These are phyloP conservation scores for Xenops minutus DNA, from an alignment of 2,797 vertebrate species.

Conservation along the genomic window DNA sequence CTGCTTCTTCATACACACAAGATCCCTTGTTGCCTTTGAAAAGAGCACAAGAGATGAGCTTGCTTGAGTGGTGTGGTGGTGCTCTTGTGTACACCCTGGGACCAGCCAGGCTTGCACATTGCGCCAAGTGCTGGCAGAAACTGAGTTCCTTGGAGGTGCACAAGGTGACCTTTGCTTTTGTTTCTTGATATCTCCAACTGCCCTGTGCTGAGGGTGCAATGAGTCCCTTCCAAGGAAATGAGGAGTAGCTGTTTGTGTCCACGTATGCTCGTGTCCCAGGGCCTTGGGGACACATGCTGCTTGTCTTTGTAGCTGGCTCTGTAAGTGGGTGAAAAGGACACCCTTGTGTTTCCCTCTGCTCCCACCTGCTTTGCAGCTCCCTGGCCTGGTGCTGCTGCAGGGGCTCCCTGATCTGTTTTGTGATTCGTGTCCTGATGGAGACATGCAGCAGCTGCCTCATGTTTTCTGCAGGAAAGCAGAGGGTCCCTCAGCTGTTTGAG, in stretches of 20 bases:
- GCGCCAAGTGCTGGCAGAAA: neutral
- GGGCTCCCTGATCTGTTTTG: slow-evolving; percentile 50
- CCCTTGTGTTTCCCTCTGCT: neutral
- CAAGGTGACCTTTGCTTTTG: neutral
- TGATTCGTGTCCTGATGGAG: slow-evolving; percentile 50
- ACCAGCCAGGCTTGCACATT: neutral
- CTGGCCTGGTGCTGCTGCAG: slow-evolving; percentile 46
- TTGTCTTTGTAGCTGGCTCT: neutral
- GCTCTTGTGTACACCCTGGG: neutral
- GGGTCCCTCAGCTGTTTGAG: neutral
- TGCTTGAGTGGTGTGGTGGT: neutral
- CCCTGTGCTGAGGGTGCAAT: neutral
- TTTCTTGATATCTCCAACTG: neutral
- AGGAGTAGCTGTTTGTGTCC: neutral
- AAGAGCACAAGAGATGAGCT: neutral
- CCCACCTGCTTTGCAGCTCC: neutral
- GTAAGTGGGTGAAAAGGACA: neutral
- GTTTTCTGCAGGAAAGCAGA: neutral
- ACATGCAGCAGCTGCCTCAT: neutral
- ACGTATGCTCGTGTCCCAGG: neutral
- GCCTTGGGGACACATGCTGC: neutral
- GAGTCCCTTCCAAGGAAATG: neutral
- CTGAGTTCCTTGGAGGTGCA: neutral
- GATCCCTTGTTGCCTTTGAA: neutral
- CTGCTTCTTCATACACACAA: neutral